phyloP scores from a whole-genome alignment of 2,888 invertebrate genomes.

The Leucania comma region DNA sequence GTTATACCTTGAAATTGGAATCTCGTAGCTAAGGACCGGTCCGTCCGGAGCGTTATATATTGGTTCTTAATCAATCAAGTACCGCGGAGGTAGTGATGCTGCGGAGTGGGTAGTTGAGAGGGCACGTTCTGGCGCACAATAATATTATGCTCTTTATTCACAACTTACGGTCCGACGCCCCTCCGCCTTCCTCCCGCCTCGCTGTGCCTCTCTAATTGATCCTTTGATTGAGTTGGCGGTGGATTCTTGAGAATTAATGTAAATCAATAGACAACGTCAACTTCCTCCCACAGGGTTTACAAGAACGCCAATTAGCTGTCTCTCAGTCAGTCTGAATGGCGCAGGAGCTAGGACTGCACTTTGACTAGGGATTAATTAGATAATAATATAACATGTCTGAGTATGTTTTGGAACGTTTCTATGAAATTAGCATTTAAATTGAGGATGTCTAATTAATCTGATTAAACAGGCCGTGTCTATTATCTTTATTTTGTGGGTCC shows the following conservation, averaged over 20 bases:
- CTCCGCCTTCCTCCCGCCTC: no score
- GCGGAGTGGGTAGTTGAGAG: neutral
- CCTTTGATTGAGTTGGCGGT: constrained; percentile 26
- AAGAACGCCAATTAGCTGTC: constrained; percentile 15
- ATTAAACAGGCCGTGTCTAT: neutral
- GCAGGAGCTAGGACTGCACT: neutral
- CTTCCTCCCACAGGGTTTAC: neutral
- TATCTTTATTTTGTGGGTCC: neutral
- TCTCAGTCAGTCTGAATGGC: neutral
- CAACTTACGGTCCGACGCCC: neutral
- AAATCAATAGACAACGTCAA: neutral
- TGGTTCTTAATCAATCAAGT: constrained; percentile 7
- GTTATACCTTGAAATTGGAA: constrained; percentile 22
- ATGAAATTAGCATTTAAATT: neutral
- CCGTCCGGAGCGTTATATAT: constrained; percentile 17
- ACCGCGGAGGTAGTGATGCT: neutral
- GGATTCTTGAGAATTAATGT: constrained; percentile 9
- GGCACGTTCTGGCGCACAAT: constrained; percentile 9
- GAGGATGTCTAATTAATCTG: neutral
- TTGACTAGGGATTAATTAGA: neutral
- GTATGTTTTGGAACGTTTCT: neutral
- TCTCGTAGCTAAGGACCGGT: neutral
- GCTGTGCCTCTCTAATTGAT: constrained; percentile 16
- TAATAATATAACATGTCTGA: neutral
- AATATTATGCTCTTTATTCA: constrained; percentile 28